These are phyloP conservation scores for Aleiodes leptofemur DNA, from an alignment of 2,888 invertebrate species.

Conservation along the genomic window DNA sequence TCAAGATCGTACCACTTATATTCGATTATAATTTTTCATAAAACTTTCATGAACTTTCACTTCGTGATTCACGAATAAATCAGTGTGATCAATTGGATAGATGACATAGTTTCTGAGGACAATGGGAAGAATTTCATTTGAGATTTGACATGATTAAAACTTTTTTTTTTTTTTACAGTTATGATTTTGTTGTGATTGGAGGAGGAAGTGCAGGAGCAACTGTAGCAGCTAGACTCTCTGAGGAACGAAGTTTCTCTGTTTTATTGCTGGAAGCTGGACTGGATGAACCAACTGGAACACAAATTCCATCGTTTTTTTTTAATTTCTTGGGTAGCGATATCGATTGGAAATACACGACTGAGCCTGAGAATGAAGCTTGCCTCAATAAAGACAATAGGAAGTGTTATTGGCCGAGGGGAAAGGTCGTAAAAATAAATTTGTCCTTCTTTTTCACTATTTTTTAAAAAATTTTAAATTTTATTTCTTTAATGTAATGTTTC, in stretches of 20 bases:
- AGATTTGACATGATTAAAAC: background rate
- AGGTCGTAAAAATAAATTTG: conserved; percentile 76
- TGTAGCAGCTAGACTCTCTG: conserved; percentile 83
- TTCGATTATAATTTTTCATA: conserved; percentile 14
- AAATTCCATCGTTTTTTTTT: conserved; percentile 92
- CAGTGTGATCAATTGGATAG: background rate
- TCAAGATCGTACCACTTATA: conserved; percentile 31
- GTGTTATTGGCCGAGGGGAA: conserved; percentile 92
- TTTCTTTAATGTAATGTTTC: background rate
- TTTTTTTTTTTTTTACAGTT: conserved; percentile 68
- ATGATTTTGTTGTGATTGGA: conserved; percentile 87
- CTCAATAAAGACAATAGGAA: conserved; percentile 82
- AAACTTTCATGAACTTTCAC: conserved; percentile 33
- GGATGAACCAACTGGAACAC: conserved; percentile 91
- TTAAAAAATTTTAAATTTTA: background rate
- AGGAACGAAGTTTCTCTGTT: conserved; percentile 85
- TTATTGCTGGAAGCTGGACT: conserved; percentile 86
- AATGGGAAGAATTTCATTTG: too few relatives aligned
- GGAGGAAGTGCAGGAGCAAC: conserved; percentile 85
- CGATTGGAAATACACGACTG: conserved; percentile 92
- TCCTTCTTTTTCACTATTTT: background rate
- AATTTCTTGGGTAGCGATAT: conserved; percentile 91
- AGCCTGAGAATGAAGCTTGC: conserved; percentile 88
- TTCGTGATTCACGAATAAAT: conserved; percentile 24
- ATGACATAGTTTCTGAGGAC: conserved; percentile 2